phyloP scores from a whole-genome alignment of 2,888 invertebrate genomes.

The Selenia dentaria region DNA sequence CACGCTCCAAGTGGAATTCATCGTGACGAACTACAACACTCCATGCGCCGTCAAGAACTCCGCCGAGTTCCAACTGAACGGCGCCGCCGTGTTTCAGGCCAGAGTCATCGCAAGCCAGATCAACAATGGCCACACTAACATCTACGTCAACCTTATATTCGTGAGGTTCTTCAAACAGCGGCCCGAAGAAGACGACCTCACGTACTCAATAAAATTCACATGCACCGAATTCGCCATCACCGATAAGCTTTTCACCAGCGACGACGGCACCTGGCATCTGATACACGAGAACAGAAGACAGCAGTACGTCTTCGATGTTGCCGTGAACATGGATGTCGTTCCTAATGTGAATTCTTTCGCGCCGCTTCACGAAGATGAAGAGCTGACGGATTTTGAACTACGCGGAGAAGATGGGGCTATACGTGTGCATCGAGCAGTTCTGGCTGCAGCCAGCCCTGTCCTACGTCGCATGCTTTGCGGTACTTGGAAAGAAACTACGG shows the following conservation, averaged over 20 bases:
- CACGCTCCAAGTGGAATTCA: constrained; percentile 39
- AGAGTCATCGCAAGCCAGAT: constrained; percentile 43
- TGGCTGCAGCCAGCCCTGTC: constrained; percentile 57
- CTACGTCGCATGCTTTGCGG: constrained; percentile 51
- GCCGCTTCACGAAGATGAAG: constrained; percentile 47
- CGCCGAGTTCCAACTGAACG: constrained; percentile 44
- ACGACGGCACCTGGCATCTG: constrained; percentile 55
- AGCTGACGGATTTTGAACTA: constrained; percentile 57
- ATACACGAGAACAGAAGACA: constrained; percentile 44
- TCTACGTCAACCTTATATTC: constrained; percentile 49
- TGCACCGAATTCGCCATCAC: constrained; percentile 42
- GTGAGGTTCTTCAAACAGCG: constrained; percentile 44
- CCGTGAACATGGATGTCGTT: constrained; percentile 42
- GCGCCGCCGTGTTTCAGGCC: constrained; percentile 44
- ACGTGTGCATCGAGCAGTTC: constrained; percentile 48
- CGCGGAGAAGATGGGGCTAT: constrained; percentile 55
- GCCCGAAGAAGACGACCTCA: constrained; percentile 41
- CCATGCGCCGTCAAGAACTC: constrained; percentile 42
- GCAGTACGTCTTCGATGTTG: constrained; percentile 37
- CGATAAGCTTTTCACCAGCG: constrained; percentile 44
- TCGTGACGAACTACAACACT: constrained; percentile 44
- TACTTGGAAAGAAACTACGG: constrained; percentile 51
- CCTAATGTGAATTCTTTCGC: constrained; percentile 44
- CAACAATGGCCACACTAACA: constrained; percentile 42
- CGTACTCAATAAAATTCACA: constrained; percentile 43